Evolutionary conservation across 2,113 vertebrate species (phyloP).

Genomic region (Pimephales promelas): DNA sequence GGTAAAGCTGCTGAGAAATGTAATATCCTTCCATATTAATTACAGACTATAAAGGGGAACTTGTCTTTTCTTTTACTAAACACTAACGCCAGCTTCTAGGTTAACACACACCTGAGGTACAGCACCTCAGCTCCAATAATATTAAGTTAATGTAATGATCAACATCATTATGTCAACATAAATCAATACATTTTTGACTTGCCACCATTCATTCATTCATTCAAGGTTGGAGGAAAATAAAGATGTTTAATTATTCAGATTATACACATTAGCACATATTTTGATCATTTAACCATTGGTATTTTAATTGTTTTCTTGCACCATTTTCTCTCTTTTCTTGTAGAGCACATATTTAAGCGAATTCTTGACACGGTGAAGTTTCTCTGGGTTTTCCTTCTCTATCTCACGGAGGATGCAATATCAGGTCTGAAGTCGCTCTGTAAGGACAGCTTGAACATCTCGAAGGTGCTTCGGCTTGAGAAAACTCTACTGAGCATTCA

Average conservation of each 20-base stretch:
- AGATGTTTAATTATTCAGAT: background rate
- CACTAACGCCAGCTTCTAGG: too few relatives aligned
- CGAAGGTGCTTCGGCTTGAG: slow-evolving; percentile 70
- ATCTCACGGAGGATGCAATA: slow-evolving; percentile 65
- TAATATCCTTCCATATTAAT: background rate
- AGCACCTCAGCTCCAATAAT: too few relatives aligned
- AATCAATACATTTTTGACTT: too few relatives aligned
- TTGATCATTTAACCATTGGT: background rate
- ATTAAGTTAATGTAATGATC: too few relatives aligned
- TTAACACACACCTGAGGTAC: too few relatives aligned
- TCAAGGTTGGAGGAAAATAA: background rate
- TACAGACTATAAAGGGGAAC: background rate
- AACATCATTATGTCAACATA: too few relatives aligned
- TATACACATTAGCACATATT: background rate
- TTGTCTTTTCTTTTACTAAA: too few relatives aligned
- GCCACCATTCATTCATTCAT: too few relatives aligned
- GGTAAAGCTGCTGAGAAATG: slow-evolving; percentile 47
- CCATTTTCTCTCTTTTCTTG: too few relatives aligned
- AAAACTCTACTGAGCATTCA: slow-evolving; percentile 64
- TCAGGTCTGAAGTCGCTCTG: slow-evolving; percentile 68
- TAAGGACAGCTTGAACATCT: slow-evolving; percentile 70
- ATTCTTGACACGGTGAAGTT: slow-evolving; percentile 65
- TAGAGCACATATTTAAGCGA: slow-evolving; percentile 70
- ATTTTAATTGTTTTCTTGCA: too few relatives aligned
- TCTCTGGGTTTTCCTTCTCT: slow-evolving; percentile 66